Conservation (phyloP, 2,113 vertebrate species). For the Dissostichus mawsoni region DNA sequence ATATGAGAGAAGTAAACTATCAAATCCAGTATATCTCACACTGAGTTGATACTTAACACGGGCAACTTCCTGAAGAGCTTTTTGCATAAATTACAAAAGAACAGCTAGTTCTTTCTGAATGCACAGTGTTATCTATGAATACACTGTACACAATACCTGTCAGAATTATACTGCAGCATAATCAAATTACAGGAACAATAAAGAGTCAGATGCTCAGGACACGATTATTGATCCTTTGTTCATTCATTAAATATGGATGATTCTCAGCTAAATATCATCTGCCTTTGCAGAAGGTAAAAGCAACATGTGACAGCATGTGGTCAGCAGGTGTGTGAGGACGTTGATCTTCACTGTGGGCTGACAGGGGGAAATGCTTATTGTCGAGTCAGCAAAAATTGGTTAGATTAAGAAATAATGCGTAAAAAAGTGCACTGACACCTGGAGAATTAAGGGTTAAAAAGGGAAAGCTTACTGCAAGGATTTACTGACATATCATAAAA, state of each 20-base stretch:
- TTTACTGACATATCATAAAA: neutral
- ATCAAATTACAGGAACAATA: conserved; percentile 61
- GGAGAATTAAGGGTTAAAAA: neutral
- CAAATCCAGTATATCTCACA: conserved; percentile 25
- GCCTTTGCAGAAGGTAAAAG: conserved; percentile 14
- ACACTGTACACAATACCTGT: conserved; percentile 25
- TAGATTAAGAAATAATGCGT: conserved; percentile 4
- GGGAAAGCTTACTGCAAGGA: too few relatives aligned
- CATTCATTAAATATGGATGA: conserved; percentile 69
- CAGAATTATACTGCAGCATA: conserved; percentile 46
- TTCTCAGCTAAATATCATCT: conserved; percentile 52
- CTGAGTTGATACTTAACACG: conserved; percentile 41
- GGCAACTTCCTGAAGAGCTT: conserved; percentile 34
- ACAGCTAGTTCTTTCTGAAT: conserved; percentile 34
- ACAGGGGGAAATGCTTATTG: neutral
- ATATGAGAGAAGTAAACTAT: conserved; percentile 16
- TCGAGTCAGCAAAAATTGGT: neutral
- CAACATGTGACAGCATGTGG: conserved; percentile 16
- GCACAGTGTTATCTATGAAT: conserved; percentile 25
- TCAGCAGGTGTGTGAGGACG: conserved; percentile 36
- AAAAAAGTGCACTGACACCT: neutral
- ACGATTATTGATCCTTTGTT: conserved; percentile 56
- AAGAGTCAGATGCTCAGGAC: conserved; percentile 52
- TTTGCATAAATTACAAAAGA: conserved; percentile 20
- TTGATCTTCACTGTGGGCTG: neutral